These are phyloP conservation scores for Cuniculus paca DNA, from an alignment of 2,797 vertebrate genomes.

Conservation along the genomic window DNA sequence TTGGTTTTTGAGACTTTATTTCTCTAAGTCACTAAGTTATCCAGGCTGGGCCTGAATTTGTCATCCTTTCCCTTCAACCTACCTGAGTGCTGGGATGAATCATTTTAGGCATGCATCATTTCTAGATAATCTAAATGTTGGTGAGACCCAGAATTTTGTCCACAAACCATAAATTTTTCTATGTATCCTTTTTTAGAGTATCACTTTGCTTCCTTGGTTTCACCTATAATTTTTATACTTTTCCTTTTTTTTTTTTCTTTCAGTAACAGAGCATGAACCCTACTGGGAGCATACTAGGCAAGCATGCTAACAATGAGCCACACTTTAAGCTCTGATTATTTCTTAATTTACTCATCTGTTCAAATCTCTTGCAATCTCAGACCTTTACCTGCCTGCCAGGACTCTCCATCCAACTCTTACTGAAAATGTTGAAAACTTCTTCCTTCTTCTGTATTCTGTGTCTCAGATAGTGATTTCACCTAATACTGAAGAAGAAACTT, in stretches of 20 bases:
- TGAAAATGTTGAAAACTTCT: background rate
- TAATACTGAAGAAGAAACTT: constrained; percentile 4
- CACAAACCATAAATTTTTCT: background rate
- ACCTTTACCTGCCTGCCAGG: background rate
- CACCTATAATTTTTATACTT: background rate
- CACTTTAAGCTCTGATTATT: background rate
- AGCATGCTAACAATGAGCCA: background rate
- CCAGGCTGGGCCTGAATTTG: background rate
- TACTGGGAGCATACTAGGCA: background rate
- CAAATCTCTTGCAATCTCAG: background rate
- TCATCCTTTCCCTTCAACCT: background rate
- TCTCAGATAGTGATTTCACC: background rate
- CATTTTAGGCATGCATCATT: background rate
- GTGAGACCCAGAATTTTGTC: background rate
- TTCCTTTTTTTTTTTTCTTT: background rate
- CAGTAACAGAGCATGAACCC: background rate
- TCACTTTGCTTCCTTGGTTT: background rate
- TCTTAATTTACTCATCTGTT: background rate
- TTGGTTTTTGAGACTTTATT: background rate
- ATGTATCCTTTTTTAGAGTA: background rate
- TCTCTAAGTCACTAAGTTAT: background rate
- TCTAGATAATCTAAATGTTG: background rate
- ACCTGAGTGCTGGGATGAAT: background rate
- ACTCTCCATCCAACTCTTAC: background rate
- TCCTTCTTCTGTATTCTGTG: background rate